Evolutionary conservation across 2,888 invertebrate genomes (phyloP).

Genomic region (Morpho deidamia): DNA sequence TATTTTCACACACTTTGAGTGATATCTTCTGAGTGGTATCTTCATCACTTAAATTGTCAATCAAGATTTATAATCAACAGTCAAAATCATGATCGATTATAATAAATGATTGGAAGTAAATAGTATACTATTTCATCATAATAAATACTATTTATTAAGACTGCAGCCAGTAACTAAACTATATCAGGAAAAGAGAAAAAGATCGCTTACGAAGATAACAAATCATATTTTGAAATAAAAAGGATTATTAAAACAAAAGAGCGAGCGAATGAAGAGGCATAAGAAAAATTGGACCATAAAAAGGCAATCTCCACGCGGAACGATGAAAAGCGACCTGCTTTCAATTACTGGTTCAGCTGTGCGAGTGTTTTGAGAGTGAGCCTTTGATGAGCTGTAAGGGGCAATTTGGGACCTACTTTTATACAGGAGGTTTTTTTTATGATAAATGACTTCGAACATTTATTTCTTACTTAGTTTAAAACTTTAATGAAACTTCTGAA

Average conservation of each 20-base stretch:
- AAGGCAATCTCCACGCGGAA: slow-evolving; percentile 53
- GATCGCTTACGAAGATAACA: background rate
- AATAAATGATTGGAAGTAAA: too few relatives aligned
- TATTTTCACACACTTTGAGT: too few relatives aligned
- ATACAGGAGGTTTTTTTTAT: background rate
- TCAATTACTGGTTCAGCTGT: slow-evolving; percentile 42
- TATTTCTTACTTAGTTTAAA: too few relatives aligned
- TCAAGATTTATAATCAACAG: too few relatives aligned
- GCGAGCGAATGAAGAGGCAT: slow-evolving; percentile 30
- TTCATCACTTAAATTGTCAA: too few relatives aligned
- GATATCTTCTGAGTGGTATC: too few relatives aligned
- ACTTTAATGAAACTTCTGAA: too few relatives aligned
- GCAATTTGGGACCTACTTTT: background rate
- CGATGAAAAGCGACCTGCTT: slow-evolving; percentile 42
- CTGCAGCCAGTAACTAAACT: too few relatives aligned
- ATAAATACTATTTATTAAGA: too few relatives aligned
- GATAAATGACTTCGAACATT: too few relatives aligned
- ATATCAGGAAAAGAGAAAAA: background rate
- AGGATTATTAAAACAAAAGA: background rate
- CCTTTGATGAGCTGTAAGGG: background rate
- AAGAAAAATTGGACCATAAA: slow-evolving; percentile 68
- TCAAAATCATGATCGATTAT: too few relatives aligned
- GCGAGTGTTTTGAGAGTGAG: background rate
- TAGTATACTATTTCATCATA: too few relatives aligned
- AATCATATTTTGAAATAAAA: background rate